Conservation (phyloP, 1,140 invertebrate species). For the Procambarus clarkii region DNA sequence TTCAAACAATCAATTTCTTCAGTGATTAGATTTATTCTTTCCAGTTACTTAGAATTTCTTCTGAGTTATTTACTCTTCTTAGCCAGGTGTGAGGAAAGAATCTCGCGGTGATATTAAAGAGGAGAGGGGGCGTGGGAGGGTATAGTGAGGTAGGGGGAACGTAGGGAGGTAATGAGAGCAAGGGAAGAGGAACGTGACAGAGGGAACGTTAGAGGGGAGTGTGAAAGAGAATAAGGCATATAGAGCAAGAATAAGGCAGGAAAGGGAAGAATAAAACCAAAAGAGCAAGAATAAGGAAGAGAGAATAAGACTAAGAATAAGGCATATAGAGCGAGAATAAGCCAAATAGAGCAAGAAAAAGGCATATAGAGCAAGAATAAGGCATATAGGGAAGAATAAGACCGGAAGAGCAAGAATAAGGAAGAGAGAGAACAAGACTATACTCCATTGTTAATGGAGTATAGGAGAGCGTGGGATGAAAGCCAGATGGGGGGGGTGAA, state of each 20-base stretch:
- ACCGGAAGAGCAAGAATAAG: neutral
- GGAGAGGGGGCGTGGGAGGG: neutral
- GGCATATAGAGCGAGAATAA: neutral
- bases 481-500: no score
- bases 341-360: neutral
- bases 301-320: neutral
- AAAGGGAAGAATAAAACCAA: neutral
- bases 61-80: neutral
- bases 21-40: neutral
- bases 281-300: neutral
- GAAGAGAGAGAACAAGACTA: neutral
- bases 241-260: neutral
- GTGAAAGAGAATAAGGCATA: neutral
- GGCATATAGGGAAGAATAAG: neutral
- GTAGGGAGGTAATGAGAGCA: neutral
- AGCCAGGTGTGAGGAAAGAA: constrained; percentile 4
- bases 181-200: neutral
- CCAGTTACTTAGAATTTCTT: constrained; percentile 10
- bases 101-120: neutral
- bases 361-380: neutral
- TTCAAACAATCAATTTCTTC: constrained; percentile 12
- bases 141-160: neutral
- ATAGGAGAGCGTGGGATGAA: no score
- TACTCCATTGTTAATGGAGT: no score
- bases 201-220: neutral